Conservation (phyloP, 2,797 vertebrate genomes). For the Numenius phaeopus region DNA sequence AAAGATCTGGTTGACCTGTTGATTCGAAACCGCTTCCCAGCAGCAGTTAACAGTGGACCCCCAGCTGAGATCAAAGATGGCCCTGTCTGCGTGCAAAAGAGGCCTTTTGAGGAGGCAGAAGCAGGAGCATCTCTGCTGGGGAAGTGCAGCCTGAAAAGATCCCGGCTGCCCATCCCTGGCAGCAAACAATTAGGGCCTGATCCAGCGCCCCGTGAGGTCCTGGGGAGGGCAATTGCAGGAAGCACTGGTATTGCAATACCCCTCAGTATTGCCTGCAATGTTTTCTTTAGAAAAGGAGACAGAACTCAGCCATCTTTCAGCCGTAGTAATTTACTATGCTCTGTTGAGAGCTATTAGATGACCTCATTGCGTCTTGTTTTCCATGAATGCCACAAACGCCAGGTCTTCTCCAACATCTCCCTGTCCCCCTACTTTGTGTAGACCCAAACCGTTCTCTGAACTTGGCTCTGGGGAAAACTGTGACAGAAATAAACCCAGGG, state of each 20-base stretch:
- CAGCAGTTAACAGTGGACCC: conserved; percentile 27
- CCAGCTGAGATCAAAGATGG: conserved; percentile 43
- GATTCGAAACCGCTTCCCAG: conserved; percentile 59
- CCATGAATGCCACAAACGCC: accelerated
- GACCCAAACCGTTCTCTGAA: neutral
- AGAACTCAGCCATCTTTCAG: neutral
- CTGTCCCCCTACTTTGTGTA: no score
- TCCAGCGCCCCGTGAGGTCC: neutral
- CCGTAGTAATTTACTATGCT: neutral
- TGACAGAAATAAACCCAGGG: neutral
- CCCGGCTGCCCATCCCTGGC: neutral
- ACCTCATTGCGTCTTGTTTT: neutral
- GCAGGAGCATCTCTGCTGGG: neutral
- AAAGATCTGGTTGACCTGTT: conserved; percentile 59
- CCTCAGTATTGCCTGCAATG: accelerated
- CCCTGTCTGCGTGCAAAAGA: conserved; percentile 3
- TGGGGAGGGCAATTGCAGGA: neutral
- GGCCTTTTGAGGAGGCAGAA: conserved; percentile 2
- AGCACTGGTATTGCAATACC: accelerated
- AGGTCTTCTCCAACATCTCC: neutral
- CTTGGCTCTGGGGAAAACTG: neutral
- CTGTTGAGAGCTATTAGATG: neutral
- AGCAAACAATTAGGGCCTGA: neutral
- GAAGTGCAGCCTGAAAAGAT: neutral
- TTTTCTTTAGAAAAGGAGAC: neutral